Conservation (phyloP, 2,113 vertebrate genomes). For the Furnarius figulus region DNA sequence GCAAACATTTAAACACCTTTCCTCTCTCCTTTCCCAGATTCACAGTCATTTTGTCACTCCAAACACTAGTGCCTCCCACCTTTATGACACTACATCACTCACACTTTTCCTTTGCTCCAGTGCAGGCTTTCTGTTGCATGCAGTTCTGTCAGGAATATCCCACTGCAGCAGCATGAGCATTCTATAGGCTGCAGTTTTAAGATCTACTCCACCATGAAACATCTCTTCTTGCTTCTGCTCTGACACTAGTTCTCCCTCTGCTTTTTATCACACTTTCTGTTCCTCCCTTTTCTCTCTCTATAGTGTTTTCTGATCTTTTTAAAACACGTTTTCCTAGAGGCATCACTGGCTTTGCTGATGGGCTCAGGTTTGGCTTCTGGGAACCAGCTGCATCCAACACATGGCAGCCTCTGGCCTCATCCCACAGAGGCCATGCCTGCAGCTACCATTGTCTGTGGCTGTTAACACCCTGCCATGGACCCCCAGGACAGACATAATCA, state of each 20-base stretch:
- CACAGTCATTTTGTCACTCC: not conserved
- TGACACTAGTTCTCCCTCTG: not conserved
- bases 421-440: not conserved
- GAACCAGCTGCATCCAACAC: not conserved
- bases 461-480: not conserved
- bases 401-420: rapidly evolving
- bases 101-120: not conserved
- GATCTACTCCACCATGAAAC: not conserved
- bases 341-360: not conserved
- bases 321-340: rapidly evolving
- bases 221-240: not conserved
- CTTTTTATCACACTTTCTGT: not conserved
- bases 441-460: rapidly evolving
- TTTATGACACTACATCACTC: not conserved
- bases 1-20: rapidly evolving
- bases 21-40: not conserved
- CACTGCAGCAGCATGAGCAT: rapidly evolving
- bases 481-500: not conserved
- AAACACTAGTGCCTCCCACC: not conserved
- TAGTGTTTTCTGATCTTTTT: not conserved
- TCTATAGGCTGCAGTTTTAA: not conserved
- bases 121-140: rapidly evolving
- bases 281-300: not conserved
- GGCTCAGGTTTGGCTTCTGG: not conserved
- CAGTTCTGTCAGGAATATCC: not conserved